Evolutionary conservation across 2,888 invertebrate species (phyloP).

Genomic region (Oconnorella tubifera): DNA sequence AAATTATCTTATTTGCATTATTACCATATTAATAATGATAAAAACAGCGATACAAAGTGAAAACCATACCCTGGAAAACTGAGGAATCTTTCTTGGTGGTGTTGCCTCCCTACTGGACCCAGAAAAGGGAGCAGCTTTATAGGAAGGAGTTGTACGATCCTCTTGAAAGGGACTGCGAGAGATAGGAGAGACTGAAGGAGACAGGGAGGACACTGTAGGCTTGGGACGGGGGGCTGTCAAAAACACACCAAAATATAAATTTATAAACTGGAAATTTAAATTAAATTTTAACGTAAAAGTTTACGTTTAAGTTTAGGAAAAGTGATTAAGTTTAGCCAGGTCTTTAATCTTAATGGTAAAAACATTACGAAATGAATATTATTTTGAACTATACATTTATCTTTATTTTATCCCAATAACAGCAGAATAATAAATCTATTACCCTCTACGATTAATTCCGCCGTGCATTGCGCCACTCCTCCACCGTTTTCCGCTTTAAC

Average conservation of each 20-base stretch:
- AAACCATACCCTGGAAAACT: conserved; percentile 32
- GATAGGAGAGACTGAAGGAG: conserved; percentile 17
- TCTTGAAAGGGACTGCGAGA: no score
- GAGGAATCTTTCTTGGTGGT: conserved; percentile 24
- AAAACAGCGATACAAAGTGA: no score
- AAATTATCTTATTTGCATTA: no score
- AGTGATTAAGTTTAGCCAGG: no score
- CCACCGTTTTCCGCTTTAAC: conserved; percentile 53
- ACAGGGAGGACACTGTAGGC: conserved; percentile 9
- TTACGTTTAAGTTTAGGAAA: not conserved
- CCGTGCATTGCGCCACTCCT: conserved; percentile 66
- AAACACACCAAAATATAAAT: no score
- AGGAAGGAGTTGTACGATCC: no score
- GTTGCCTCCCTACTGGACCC: conserved; percentile 30
- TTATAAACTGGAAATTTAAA: not conserved
- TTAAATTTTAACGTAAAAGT: not conserved
- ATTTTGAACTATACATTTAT: no score
- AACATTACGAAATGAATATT: no score
- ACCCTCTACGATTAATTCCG: conserved; percentile 68
- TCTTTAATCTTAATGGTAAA: no score
- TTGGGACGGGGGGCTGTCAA: not conserved
- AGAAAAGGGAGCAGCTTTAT: conserved; percentile 15
- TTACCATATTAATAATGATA: no score
- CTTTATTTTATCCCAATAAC: not conserved
- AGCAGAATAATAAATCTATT: conserved; percentile 9